phyloP scores from a whole-genome alignment of 2,113 vertebrate genomes.

The Micromys minutus region DNA sequence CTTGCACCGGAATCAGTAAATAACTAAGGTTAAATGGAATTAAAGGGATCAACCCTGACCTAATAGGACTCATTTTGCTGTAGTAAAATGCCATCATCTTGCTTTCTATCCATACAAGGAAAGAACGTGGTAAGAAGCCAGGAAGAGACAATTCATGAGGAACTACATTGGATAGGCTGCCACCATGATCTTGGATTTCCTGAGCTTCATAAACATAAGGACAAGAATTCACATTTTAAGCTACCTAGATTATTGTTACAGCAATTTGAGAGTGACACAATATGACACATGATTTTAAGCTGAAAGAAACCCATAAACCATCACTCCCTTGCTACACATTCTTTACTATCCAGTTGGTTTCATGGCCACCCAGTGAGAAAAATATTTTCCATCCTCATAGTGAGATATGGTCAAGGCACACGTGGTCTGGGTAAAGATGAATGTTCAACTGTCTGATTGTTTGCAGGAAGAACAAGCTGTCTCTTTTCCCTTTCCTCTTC shows the following conservation, averaged over 20 bases:
- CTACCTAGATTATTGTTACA: background rate
- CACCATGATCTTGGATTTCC: background rate
- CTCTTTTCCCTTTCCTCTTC: background rate
- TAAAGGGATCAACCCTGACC: background rate
- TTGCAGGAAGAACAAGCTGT: background rate
- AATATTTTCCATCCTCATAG: background rate
- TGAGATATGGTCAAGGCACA: background rate
- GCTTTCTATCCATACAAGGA: background rate
- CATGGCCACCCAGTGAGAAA: background rate
- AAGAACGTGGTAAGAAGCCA: background rate
- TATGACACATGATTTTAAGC: background rate
- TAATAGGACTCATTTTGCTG: background rate
- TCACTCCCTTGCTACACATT: background rate
- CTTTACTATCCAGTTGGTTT: background rate
- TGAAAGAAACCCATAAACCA: background rate
- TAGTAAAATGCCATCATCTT: background rate
- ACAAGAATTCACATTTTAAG: background rate
- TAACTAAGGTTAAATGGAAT: background rate
- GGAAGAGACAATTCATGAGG: background rate
- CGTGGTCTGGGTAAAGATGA: background rate
- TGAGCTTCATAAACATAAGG: background rate
- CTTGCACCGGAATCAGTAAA: background rate
- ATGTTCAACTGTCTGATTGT: background rate
- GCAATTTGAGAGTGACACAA: background rate
- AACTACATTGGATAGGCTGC: background rate